Base-by-base conservation (phyloP, 2,888 invertebrate genomes). In the Hirtodrosophila alboralis region DNA sequence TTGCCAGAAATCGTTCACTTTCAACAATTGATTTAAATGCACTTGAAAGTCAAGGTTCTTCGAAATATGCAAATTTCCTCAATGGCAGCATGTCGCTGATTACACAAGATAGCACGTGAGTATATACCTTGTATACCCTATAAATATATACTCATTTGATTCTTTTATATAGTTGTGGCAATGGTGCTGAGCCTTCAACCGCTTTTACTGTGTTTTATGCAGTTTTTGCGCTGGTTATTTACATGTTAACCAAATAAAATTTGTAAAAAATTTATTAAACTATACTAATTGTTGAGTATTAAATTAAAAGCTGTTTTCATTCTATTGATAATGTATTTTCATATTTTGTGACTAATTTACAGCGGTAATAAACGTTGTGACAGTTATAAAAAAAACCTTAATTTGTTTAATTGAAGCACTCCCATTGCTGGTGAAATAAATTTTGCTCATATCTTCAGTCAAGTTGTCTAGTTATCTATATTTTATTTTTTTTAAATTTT, bases 101-200 rank as follows among this genome's bases (percentile, higher is more conserved):
- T 18, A 75, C 72, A 2, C 87, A 87, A 38, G 80, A 67, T 2
- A 44, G 26, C 30, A 71, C 65, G 87, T 87, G 56, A 69, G 85
- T 78, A 16, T 0, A 5, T 16, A 14, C 26, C 4, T n/a, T 10
- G 2, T 14, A 27, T 43, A 4, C 0, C 13, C 4, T 12, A n/a
- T 8, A 13, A 10, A 6, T 47, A 8, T 30, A n/a, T 18, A 4
- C 8, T 13, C 6, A 1, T 1, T 14, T n/a, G n/a, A n/a, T 1
- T 27, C 8, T 14, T 7, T 12, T 38, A 47, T 47, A 13, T 37
- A 70, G 76, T 4, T 76, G 77, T 7, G 61, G 51, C 5, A 65
- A 37, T 5, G 71, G 71, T 8, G 67, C 69, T 26, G 53, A 44
- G 34, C 53, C 53, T n/a, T 44, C 45, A 6, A 59, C 59, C 26